These are phyloP conservation scores for Heterocephalus glaber DNA, from an alignment of 2,113 vertebrate genomes.

Conservation along the genomic window DNA sequence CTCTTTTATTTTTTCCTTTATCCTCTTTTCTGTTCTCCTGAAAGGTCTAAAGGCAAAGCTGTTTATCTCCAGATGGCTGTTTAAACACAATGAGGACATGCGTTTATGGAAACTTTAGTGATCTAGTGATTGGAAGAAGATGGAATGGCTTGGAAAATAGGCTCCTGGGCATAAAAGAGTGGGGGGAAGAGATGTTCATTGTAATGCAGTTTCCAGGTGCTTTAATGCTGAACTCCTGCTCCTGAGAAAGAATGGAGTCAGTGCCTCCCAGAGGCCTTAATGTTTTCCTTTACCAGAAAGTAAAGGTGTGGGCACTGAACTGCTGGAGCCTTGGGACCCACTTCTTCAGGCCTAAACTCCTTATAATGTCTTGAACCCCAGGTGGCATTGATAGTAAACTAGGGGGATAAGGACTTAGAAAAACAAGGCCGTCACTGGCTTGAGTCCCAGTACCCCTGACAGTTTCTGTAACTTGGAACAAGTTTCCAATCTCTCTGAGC, in stretches of 20 bases:
- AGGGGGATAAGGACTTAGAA: background rate
- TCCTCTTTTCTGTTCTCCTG: conserved; percentile 41
- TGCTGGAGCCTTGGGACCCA: background rate
- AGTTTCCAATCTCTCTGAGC: background rate
- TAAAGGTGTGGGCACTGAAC: background rate
- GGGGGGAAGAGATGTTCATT: conserved; percentile 25
- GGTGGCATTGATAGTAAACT: background rate
- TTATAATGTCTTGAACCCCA: background rate
- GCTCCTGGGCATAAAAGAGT: background rate
- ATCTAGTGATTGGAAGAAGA: conserved; percentile 58
- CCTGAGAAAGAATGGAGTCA: background rate
- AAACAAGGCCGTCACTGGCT: background rate
- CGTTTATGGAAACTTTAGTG: conserved; percentile 52
- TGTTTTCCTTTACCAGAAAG: background rate
- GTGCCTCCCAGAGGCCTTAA: fast-evolving
- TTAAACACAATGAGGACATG: conserved; percentile 56
- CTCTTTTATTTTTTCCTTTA: background rate
- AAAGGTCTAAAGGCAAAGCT: conserved; percentile 66
- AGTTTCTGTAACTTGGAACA: background rate
- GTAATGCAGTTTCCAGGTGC: background rate
- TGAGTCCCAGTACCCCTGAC: background rate
- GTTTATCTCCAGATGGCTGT: conserved; percentile 61
- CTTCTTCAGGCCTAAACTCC: background rate
- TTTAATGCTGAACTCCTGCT: background rate
- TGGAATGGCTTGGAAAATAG: background rate